Base-by-base conservation (phyloP, 30 jellyfish, hydroid and myxozoan species). In the Turritopsis dohrnii region DNA sequence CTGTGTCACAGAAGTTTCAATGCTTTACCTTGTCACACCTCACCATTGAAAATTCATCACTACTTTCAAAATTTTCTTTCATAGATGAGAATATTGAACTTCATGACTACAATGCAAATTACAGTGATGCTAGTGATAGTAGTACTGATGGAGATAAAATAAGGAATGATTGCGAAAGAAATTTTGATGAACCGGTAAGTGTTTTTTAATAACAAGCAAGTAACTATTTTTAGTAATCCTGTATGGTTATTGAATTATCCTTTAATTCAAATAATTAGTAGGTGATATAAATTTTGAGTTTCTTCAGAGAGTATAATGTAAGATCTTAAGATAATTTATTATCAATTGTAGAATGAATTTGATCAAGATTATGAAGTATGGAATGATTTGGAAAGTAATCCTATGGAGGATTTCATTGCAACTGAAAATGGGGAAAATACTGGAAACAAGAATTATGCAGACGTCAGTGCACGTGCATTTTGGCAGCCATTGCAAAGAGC, bases 311-410 rank as follows among this genome's bases (percentile, higher is more conserved):
- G 60, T 41, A 41, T 41, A 41, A 41, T 41, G 60, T 41, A 41
- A 41, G 60, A 41, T 41, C 60, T 41, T 41, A 41, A 41, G 60
- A 41, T 41, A 41, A 41, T 41, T n/a, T n/a, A 41, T 41, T 41
- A 3, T 41, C 60, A 41, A 41, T 41, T 41, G 60, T 41, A 41
- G 60, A 41, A 41, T 41, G 60, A 41, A 41, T 41, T 41, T 41
- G 76, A 66, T 17, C 29, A 66, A 66, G 76, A 66, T 9, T 26
- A 21, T 66, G 76, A 66, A 66, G 17, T 66, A 66, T 66, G 76
- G 76, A 66, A 66, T 66, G 76, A 66, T 26, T 26, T 26, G 29
- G 76, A 66, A 66, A 66, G 76, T 21, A 66, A 66, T 17, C 76
- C 76, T 21, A 26, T 69, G 28, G 60, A 41, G 13, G 60, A 41